These are phyloP conservation scores for Fundulus diaphanus DNA, from an alignment of 2,797 vertebrate genomes.

Conservation along the genomic window DNA sequence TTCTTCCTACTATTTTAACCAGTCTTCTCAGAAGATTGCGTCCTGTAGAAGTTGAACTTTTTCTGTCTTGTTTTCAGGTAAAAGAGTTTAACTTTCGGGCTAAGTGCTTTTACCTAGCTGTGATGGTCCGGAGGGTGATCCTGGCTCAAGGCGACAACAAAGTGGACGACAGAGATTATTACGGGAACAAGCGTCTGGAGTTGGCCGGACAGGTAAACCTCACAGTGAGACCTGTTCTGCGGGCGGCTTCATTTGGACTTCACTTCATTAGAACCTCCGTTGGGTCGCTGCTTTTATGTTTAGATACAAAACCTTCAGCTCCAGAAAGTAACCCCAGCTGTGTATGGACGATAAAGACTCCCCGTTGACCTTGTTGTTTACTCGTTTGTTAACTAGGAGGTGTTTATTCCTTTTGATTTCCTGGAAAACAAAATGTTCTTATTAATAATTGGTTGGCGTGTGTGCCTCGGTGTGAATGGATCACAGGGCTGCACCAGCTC, in stretches of 20 bases:
- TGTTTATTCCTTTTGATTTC: slow-evolving; percentile 36
- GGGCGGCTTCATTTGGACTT: slow-evolving; percentile 13
- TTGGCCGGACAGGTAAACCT: slow-evolving; percentile 93
- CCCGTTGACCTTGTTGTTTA: slow-evolving; percentile 19
- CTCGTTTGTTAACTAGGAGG: slow-evolving; percentile 26
- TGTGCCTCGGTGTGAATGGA: slow-evolving; percentile 59
- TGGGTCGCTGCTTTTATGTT: slow-evolving; percentile 4
- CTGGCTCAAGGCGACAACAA: slow-evolving; percentile 97
- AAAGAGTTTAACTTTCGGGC: slow-evolving; percentile 98
- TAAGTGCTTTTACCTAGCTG: slow-evolving; percentile 97
- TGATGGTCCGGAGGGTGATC: slow-evolving; percentile 98
- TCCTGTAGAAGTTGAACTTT: not conserved
- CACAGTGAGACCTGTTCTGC: not conserved
- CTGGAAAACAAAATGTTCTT: slow-evolving; percentile 37
- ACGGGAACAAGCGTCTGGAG: slow-evolving; percentile 97
- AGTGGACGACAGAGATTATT: slow-evolving; percentile 98
- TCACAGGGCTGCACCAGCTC: slow-evolving; percentile 57
- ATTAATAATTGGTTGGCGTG: slow-evolving; percentile 30
- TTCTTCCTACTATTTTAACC: not conserved
- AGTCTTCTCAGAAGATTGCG: no score
- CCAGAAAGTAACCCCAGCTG: not conserved
- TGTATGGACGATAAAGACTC: slow-evolving; percentile 18
- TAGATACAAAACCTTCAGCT: not conserved
- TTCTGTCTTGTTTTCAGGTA: slow-evolving; percentile 80
- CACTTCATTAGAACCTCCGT: slow-evolving; percentile 10